Percentiles rank a stretch among this genome's conserved stretches.
phyloP scores from a whole-genome alignment of 1,140 invertebrate species.

The Drosophila bifasciata region DNA sequence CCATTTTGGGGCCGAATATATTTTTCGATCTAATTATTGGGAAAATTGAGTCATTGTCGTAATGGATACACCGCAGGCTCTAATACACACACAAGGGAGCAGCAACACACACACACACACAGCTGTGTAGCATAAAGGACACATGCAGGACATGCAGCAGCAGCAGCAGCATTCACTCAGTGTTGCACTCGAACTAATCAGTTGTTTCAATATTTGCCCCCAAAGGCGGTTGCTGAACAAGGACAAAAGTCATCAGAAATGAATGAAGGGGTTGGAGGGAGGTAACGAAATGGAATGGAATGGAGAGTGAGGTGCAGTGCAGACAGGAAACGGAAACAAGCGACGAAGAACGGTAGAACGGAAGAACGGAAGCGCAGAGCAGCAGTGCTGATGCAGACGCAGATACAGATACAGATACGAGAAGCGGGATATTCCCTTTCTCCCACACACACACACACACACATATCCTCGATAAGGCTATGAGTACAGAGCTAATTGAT shows the following conservation, averaged over 20 bases:
- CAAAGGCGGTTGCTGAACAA: constrained; percentile 37
- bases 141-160: constrained; percentile 27
- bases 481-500: constrained; percentile 63
- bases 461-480: constrained; percentile 36
- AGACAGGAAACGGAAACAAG: constrained; percentile 66
- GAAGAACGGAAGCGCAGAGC: constrained; percentile 39
- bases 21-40: constrained; percentile 55
- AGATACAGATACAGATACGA: background rate
- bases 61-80: constrained; percentile 22
- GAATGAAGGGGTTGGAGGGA: background rate
- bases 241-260: constrained; percentile 56
- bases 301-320: constrained; percentile 21
- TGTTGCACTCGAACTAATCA: constrained; percentile 77
- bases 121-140: too few relatives aligned
- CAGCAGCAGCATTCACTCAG: too few relatives aligned
- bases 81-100: background rate
- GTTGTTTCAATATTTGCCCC: constrained; percentile 78
- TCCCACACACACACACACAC: too few relatives aligned
- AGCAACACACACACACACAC: background rate
- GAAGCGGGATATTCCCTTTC: background rate
- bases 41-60: constrained; percentile 54
- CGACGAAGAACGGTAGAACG: constrained; percentile 51
- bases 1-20: constrained; percentile 41
- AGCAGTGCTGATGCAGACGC: constrained; percentile 28
- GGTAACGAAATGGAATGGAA: background rate